These are phyloP conservation scores for Drosophila ironensis DNA, from an alignment of 1,140 invertebrate species.

Conservation along the genomic window DNA sequence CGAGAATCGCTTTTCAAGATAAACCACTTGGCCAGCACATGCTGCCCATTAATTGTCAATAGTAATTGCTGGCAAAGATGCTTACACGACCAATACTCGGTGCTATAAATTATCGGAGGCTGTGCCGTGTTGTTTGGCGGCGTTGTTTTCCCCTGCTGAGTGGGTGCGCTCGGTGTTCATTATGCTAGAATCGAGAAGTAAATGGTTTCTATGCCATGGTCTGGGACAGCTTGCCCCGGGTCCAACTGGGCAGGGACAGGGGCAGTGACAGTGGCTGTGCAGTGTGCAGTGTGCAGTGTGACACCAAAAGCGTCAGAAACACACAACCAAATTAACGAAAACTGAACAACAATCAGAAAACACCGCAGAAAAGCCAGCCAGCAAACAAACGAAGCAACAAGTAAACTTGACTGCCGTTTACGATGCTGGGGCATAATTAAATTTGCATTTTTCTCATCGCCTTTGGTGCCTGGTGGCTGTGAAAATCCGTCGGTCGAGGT, in stretches of 20 bases:
- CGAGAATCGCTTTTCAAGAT: slow-evolving; percentile 58
- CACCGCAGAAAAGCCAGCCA: background rate
- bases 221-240: slow-evolving; percentile 52
- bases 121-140: slow-evolving; percentile 17
- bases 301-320: slow-evolving; percentile 33
- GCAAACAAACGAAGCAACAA: slow-evolving; percentile 26
- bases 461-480: slow-evolving; percentile 21
- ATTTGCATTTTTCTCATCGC: slow-evolving; percentile 60
- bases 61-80: slow-evolving; percentile 50
- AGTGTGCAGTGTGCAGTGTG: slow-evolving; percentile 19
- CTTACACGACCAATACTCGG: slow-evolving; percentile 34
- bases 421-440: slow-evolving; percentile 52
- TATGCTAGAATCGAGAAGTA: slow-evolving; percentile 62
- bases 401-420: slow-evolving; percentile 41
- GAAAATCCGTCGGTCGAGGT: slow-evolving; percentile 49
- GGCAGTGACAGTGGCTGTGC: no score
- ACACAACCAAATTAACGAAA: slow-evolving; percentile 38
- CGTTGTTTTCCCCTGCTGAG: background rate
- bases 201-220: slow-evolving; percentile 69
- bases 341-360: slow-evolving; percentile 14
- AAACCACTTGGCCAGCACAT: slow-evolving; percentile 56
- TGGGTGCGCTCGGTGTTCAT: slow-evolving; percentile 38
- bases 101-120: slow-evolving; percentile 57
- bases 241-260: no score
- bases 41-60: slow-evolving; percentile 63